Evolutionary conservation across 2,797 vertebrate species (phyloP).

Genomic region (Melanotaenia parkinsoni): DNA sequence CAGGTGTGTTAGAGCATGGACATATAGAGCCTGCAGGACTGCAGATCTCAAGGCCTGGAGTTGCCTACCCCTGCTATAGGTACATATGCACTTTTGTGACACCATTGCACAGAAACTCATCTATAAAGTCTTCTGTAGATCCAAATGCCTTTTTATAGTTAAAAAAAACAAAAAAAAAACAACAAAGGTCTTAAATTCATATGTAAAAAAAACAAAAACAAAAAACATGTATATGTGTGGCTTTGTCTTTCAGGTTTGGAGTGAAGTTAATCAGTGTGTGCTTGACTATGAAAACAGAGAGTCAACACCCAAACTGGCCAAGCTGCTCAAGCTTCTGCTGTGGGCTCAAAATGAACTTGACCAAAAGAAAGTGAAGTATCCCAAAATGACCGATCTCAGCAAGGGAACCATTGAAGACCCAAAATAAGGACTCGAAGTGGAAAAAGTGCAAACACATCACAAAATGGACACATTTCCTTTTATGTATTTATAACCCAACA

Average conservation of each 20-base stretch:
- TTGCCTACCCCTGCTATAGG: no score
- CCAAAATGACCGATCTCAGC: conserved; percentile 99
- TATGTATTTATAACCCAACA: conserved; percentile 84
- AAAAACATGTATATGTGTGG: conserved; percentile 5
- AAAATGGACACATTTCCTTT: conserved; percentile 76
- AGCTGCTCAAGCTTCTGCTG: conserved; percentile 96
- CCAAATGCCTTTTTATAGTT: neutral
- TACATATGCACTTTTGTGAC: no score
- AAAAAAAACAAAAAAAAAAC: neutral
- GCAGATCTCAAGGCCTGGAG: no score
- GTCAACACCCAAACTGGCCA: conserved; percentile 97
- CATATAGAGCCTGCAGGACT: no score
- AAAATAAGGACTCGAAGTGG: conserved; percentile 84
- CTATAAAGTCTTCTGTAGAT: no score
- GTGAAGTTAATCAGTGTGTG: conserved; percentile 98
- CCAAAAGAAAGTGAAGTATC: conserved; percentile 99
- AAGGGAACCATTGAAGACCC: conserved; percentile 97
- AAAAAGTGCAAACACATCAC: conserved; percentile 60
- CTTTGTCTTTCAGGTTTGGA: conserved; percentile 88
- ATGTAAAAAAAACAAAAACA: neutral
- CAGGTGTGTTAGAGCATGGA: no score
- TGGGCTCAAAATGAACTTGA: conserved; percentile 99
- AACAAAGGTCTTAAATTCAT: neutral
- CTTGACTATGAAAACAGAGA: conserved; percentile 98
- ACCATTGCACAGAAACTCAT: no score